Conservation (phyloP, 2,797 vertebrate genomes). For the Capromys pilorides region DNA sequence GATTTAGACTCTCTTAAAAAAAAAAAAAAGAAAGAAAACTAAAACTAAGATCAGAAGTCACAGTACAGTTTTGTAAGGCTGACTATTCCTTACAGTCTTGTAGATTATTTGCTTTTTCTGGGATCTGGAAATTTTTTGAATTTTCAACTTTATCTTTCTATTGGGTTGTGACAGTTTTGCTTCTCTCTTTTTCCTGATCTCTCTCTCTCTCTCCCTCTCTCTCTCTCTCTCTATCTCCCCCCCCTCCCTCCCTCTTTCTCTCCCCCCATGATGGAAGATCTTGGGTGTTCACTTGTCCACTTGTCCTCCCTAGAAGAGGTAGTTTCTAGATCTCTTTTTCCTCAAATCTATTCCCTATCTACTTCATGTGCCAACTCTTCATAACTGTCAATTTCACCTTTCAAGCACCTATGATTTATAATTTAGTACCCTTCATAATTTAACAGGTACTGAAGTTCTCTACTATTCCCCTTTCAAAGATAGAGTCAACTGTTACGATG, state of each 20-base stretch:
- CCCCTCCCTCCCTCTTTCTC: neutral
- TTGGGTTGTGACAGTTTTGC: neutral
- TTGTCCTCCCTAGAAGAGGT: neutral
- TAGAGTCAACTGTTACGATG: neutral
- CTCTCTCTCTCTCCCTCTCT: neutral
- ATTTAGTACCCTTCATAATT: neutral
- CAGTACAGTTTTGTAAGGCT: neutral
- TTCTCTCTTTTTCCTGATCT: neutral
- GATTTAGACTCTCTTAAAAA: too few species aligned
- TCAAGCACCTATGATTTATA: neutral
- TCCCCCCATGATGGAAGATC: neutral
- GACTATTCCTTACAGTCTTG: neutral
- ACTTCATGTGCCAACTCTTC: neutral
- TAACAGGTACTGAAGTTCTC: neutral
- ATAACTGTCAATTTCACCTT: neutral
- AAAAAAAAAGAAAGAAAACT: neutral
- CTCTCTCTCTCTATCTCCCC: neutral
- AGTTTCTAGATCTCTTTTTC: neutral
- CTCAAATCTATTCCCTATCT: neutral
- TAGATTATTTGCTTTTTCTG: neutral
- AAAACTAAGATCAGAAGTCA: neutral
- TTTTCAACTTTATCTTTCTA: neutral
- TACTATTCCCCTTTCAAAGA: slow-evolving; percentile 41
- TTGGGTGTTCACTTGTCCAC: neutral
- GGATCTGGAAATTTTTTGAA: neutral